Base-by-base conservation (phyloP, 2,113 vertebrate genomes). In the Setophaga coronata region DNA sequence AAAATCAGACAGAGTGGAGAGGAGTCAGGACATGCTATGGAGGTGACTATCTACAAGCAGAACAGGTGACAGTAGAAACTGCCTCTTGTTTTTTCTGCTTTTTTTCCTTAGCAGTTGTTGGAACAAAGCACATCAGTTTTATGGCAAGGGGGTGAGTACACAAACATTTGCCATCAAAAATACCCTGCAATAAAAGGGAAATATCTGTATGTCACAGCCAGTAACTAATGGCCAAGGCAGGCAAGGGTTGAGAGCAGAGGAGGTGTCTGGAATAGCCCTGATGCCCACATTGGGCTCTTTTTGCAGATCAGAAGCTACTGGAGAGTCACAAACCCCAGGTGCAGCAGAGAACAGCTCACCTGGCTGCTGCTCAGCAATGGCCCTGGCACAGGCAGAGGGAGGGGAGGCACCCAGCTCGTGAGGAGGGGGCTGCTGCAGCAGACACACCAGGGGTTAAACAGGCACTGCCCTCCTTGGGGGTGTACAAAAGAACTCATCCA, bases 361-460 rank as follows among this genome's bases (percentile, higher is more conserved):
- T 81, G 51, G 20, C 26, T 81, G 43, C 34, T 73, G 51, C 36
- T 65, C 60, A 65, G 42, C 31, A 57, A 4, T 28, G 50, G 31
- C 31, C 26, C 50, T 50, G 43, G 14, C 43, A 29, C 43, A 24
- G 47, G 11, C 1, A 2, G 16, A 38, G 60, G 45, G 18, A 43
- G 9, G 43, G 18, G 4, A 29, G 36, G 12, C 7, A 1, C 9
- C 54, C 33, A 7, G 1, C 14, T 28, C 2, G 0, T 2, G 2
- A 29, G 31, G 5, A 76, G 10, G 16, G 6, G 15, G 34, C 17
- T 25, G 31, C 42, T 71, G 29, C 4, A 14, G 53, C 61, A 60
- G 16, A 0, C 40, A 60, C 73, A 38, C 8, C 5, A 3, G 14
- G 13, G 4, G 9, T 73, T 69, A 56, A 42, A 64, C 9, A 53